A percentile compares a stretch with the other conserved stretches of the same genome.
phyloP scores from a whole-genome alignment of 2,113 vertebrate genomes.

The Talpa occidentalis region DNA sequence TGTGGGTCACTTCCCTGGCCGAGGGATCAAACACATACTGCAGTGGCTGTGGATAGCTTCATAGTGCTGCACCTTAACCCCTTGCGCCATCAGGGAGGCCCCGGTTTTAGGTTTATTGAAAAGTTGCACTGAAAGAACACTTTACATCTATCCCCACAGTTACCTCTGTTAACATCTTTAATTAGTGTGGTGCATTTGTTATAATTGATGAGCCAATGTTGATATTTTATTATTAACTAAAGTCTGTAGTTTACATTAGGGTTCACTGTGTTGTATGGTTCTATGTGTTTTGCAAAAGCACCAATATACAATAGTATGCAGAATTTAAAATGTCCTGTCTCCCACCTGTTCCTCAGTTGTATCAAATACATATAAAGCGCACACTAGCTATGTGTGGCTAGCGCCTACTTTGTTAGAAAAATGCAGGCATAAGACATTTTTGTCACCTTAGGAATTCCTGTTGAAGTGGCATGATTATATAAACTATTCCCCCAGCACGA shows the following conservation, averaged over 20 bases:
- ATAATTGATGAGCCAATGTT: too few species aligned
- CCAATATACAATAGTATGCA: background rate
- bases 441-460: background rate
- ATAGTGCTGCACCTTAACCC: too few species aligned
- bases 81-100: too few species aligned
- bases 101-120: conserved; percentile 21
- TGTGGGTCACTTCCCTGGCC: too few species aligned
- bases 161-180: background rate
- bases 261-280: background rate
- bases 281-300: background rate
- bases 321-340: background rate
- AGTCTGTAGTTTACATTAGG: background rate
- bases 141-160: background rate
- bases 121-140: background rate
- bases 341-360: background rate
- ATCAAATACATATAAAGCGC: background rate
- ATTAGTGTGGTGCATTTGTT: too few species aligned
- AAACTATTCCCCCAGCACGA: background rate
- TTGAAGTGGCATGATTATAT: background rate
- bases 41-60: too few species aligned
- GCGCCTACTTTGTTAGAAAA: background rate
- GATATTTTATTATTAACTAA: background rate
- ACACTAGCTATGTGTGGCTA: background rate
- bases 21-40: too few species aligned
- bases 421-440: background rate